Percentiles rank a stretch among this genome's conserved stretches.
phyloP scores from a whole-genome alignment of 1,140 invertebrate genomes.

The Sycobia sp. region DNA sequence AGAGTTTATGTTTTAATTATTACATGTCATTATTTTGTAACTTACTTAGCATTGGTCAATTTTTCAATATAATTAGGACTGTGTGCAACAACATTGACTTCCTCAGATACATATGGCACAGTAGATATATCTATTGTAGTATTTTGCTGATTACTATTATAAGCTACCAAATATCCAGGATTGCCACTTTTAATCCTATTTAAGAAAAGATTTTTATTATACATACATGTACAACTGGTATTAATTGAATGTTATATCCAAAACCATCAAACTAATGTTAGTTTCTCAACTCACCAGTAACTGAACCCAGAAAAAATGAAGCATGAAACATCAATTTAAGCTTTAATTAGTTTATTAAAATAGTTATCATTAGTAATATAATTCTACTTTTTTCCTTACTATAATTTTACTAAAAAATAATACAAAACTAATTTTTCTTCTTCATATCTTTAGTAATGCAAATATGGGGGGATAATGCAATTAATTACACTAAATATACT shows the following conservation, averaged over 20 bases:
- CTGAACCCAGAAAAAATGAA: slow-evolving; percentile 35
- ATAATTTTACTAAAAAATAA: too few relatives aligned
- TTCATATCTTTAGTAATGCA: too few relatives aligned
- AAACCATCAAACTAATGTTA: slow-evolving; percentile 13
- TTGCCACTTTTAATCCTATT: slow-evolving; percentile 70
- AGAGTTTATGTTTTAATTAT: slow-evolving; percentile 12
- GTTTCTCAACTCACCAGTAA: slow-evolving; percentile 41
- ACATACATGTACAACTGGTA: slow-evolving; percentile 16
- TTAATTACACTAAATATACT: too few relatives aligned
- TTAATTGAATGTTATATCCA: slow-evolving; percentile 8
- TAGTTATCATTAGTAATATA: neutral
- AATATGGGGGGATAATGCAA: too few relatives aligned
- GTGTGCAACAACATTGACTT: slow-evolving; percentile 64
- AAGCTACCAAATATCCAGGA: slow-evolving; percentile 71
- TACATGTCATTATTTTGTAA: slow-evolving; percentile 24
- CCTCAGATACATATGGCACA: slow-evolving; percentile 58
- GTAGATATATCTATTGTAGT: slow-evolving; percentile 59
- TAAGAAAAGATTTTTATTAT: slow-evolving; percentile 27
- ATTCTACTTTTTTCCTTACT: too few relatives aligned
- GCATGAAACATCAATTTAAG: slow-evolving; percentile 39
- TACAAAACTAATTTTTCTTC: too few relatives aligned
- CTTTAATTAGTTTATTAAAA: slow-evolving; percentile 17
- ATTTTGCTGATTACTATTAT: slow-evolving; percentile 64
- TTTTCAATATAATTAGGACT: slow-evolving; percentile 63
- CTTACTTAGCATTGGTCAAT: slow-evolving; percentile 55